A percentile compares a stretch with the other conserved stretches of the same genome.
These are phyloP conservation scores for Cardiocondyla obscurior DNA, from an alignment of 1,140 invertebrate genomes.

Conservation along the genomic window DNA sequence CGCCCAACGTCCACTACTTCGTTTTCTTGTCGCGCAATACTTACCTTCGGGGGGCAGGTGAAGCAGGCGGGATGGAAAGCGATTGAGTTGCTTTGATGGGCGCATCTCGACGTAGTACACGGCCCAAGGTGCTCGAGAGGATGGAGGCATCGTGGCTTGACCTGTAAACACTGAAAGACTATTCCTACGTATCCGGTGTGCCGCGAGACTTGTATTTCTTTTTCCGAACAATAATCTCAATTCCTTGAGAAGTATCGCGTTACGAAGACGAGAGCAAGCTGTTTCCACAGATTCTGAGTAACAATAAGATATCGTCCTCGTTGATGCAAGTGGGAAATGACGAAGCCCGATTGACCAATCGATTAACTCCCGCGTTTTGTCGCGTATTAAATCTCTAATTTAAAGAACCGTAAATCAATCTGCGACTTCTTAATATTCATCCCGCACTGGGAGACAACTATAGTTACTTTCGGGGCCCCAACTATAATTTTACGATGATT, in stretches of 20 bases:
- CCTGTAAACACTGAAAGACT: conserved; percentile 76
- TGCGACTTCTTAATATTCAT: not conserved
- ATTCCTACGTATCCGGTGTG: conserved; percentile 64
- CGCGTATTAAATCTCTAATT: not conserved
- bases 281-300: not conserved
- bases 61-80: conserved; percentile 58
- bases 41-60: conserved; percentile 70
- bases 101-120: conserved; percentile 55
- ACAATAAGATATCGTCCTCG: not conserved
- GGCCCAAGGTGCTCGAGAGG: conserved; percentile 52
- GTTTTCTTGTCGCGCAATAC: conserved; percentile 37
- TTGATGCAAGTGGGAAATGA: not conserved
- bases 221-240: no score
- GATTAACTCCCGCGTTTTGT: not conserved
- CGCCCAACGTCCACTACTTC: conserved; percentile 34
- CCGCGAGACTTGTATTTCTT: not conserved
- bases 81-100: conserved; percentile 60
- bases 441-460: no score
- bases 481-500: no score
- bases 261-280: not conserved
- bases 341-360: not conserved
- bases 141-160: conserved; percentile 65
- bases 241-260: not conserved
- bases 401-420: not conserved
- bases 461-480: no score